Evolutionary conservation across 2,797 vertebrate species (phyloP), one percentile per base, ranked within the genome.

Genomic region (Betta splendens): DNA sequence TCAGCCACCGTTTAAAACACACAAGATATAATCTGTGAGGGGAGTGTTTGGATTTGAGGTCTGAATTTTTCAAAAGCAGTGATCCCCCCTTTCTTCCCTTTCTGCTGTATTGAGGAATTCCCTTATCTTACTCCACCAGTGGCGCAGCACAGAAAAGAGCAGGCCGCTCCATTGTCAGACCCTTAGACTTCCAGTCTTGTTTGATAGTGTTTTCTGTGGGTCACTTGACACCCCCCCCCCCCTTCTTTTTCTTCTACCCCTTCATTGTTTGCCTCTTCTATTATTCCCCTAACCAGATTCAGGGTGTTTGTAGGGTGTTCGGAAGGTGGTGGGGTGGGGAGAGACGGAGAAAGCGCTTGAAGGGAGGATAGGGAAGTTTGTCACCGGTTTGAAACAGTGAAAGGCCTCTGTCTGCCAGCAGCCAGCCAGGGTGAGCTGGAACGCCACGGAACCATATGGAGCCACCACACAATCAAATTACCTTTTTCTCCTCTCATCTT

Each of bases 41-140:
- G 80, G 80, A 61, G 75, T 78, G 84, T 80, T 88, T 87, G 86
- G 83, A 87, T 87, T 90, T 85, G 78, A 84, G 78, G 85, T 85
- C 74, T 82, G 86, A 86, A 90, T 85, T 81, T 85, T 74, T 89
- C 80, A 83, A 90, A 89, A 81, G 79, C 79, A 74, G 67, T 69
- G 71, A 74, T 87, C 73, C 52, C 52, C n/a, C 84, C 80, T 84
- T 87, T 89, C 86, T 86, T 86, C 64, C 72, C 60, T 61, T 72
- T 84, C 80, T 85, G 79, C 79, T 81, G 83, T 88, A 87, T 87
- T 90, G 84, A 88, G 87, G 85, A 91, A 91, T 91, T 91, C 87
- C 86, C 92, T 93, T 93, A 93, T 93, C 92, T 92, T 77, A 64
- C 89, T 78, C 85, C 84, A 88, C 83, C 91, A 93, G 92, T 88